Conservation (phyloP, 2,113 vertebrate species). For the Urocolius indicus region DNA sequence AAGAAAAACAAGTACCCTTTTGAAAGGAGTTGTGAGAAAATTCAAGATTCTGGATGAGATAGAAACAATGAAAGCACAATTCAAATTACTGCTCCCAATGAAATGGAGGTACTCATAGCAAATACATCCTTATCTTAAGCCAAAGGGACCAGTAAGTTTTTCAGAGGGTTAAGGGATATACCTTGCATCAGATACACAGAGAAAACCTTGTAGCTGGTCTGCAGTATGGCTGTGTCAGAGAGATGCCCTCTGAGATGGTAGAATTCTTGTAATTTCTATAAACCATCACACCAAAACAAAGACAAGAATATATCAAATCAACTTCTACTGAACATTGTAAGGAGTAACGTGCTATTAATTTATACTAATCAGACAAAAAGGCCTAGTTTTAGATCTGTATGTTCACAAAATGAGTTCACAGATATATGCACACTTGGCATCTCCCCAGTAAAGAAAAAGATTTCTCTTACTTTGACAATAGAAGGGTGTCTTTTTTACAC, state of each 20-base stretch:
- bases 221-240: background rate
- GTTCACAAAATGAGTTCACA: background rate
- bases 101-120: background rate
- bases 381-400: background rate
- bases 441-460: background rate
- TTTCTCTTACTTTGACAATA: background rate
- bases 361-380: background rate
- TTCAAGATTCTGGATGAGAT: background rate
- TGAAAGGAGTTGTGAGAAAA: background rate
- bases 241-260: background rate
- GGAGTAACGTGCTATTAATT: background rate
- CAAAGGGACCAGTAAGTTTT: background rate
- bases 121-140: background rate
- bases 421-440: background rate
- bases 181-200: accelerated
- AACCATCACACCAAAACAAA: background rate
- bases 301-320: background rate
- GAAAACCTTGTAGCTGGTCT: background rate
- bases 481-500: background rate
- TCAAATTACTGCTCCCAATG: background rate
- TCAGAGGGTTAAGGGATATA: background rate
- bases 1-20: background rate
- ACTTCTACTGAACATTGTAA: background rate
- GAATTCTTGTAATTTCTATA: background rate
- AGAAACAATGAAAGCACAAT: background rate